These are phyloP conservation scores for Zosterops lateralis DNA, from an alignment of 2,113 vertebrate genomes.

Conservation along the genomic window DNA sequence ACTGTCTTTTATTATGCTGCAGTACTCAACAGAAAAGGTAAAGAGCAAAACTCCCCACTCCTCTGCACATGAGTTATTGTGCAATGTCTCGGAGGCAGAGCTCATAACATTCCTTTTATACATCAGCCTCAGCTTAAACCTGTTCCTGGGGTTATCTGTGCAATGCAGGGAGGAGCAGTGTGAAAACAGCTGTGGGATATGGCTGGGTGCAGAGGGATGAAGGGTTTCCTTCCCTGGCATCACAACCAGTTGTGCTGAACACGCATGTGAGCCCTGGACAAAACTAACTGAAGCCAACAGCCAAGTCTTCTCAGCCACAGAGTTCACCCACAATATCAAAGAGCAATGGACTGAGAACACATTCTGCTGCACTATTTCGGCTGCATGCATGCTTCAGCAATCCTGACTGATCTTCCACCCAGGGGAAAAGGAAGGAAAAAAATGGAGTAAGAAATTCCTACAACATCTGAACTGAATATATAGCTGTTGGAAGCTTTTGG, in stretches of 20 bases:
- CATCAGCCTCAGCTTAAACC: not conserved
- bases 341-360: not conserved
- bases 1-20: not conserved
- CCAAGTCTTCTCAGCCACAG: not conserved
- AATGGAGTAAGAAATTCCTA: slow-evolving; percentile 22
- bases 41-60: not conserved
- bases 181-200: not conserved
- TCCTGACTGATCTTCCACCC: slow-evolving; percentile 40
- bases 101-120: not conserved
- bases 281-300: not conserved
- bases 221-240: not conserved
- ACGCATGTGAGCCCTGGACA: not conserved
- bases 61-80: not conserved
- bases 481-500: slow-evolving; percentile 60
- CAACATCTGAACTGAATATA: slow-evolving; percentile 70
- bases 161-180: not conserved
- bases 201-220: not conserved
- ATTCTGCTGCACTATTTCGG: not conserved
- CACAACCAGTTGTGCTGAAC: not conserved
- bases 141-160: not conserved
- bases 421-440: not conserved
- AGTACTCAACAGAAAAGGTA: not conserved
- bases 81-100: not conserved
- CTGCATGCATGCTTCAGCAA: not conserved
- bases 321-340: not conserved